These are phyloP conservation scores for Temnothorax unifasciatus DNA, from an alignment of 2,888 invertebrate genomes.

Conservation along the genomic window DNA sequence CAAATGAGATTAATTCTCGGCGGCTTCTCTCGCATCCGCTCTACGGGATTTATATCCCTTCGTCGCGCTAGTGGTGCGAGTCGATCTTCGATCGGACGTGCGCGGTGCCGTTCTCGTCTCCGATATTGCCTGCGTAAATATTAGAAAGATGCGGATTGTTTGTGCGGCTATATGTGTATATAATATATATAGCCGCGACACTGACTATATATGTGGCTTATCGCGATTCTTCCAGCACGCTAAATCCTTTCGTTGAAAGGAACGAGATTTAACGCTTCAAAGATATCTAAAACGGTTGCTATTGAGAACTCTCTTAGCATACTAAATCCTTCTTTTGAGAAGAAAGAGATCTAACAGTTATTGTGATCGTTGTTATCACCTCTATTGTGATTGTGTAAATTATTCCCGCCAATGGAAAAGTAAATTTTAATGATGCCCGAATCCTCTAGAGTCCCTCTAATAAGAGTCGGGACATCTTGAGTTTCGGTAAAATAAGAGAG, in stretches of 20 bases:
- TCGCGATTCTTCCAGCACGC: slow-evolving; percentile 44
- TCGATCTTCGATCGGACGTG: slow-evolving; percentile 49
- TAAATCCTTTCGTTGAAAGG: slow-evolving; percentile 35
- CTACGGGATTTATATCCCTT: slow-evolving; percentile 25
- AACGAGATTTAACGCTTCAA: slow-evolving; percentile 34
- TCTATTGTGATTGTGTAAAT: not conserved
- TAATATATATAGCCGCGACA: not conserved
- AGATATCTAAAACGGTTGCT: slow-evolving; percentile 2
- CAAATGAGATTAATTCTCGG: slow-evolving; percentile 45
- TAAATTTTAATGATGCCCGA: not conserved
- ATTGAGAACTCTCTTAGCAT: not conserved
- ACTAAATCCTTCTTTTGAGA: not conserved
- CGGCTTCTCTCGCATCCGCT: slow-evolving; percentile 2
- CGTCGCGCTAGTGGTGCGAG: slow-evolving; percentile 47
- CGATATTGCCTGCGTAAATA: slow-evolving; percentile 34
- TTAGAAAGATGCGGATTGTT: slow-evolving; percentile 28
- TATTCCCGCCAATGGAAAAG: not conserved
- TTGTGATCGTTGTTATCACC: not conserved
- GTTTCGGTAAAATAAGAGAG: no score
- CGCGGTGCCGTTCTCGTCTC: not conserved
- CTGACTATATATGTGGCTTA: slow-evolving; percentile 23
- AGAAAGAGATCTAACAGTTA: slow-evolving; percentile 15
- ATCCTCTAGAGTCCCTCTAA: not conserved
- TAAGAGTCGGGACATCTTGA: no score
- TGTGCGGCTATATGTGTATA: slow-evolving; percentile 15